Evolutionary conservation across 2,888 invertebrate species (phyloP), one percentile per base, ranked within the genome.

Genomic region (Myopa tessellatipennis): DNA sequence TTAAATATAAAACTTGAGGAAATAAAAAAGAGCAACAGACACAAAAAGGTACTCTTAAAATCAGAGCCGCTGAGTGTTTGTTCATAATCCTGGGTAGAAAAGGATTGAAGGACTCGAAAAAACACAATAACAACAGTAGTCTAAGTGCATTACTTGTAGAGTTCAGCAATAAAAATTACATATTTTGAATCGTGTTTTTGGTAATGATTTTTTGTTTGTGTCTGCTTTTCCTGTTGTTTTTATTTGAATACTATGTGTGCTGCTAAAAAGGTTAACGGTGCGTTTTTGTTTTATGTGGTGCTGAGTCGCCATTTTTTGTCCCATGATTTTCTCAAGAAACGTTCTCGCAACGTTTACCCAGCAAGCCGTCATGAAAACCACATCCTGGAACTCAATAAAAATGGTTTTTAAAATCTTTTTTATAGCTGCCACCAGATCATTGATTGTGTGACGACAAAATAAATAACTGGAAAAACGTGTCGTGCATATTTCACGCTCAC

Each of bases 21-120:
- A 40, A 10, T 14, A 45, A 26, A 45, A 74, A 74, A 45, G 26
- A 69, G 60, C 3, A 6, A 34, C 8, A 40, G 58, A 10, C 34
- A 36, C 55, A 26, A 70, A 40, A 70, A 52, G 14, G 36, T 18
- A 65, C 55, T 52, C 65, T 71, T 76, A 50, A 65, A 65, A 70
- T 76, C 71, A 71, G 36, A 58, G 60, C 34, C 69, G 58, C 58
- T 26, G 60, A 1, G 60, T 69, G 52, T 71, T 65, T 65, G 63
- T 50, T 65, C 52, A 70, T 76, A 70, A 71, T 63, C 71, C 60
- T 34, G 58, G 58, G 45, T 58, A 77, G 60, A 77, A 74, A 10
- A 45, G 60, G 67, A n/a, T n/a, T 55, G 16, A 38, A 16, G 10
- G 10, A 36, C 38, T 26, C 18, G 8, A 65, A 65, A 12, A 65